These are phyloP conservation scores for Entomobrya multifasciata DNA, from an alignment of 2,888 invertebrate species.

Conservation along the genomic window DNA sequence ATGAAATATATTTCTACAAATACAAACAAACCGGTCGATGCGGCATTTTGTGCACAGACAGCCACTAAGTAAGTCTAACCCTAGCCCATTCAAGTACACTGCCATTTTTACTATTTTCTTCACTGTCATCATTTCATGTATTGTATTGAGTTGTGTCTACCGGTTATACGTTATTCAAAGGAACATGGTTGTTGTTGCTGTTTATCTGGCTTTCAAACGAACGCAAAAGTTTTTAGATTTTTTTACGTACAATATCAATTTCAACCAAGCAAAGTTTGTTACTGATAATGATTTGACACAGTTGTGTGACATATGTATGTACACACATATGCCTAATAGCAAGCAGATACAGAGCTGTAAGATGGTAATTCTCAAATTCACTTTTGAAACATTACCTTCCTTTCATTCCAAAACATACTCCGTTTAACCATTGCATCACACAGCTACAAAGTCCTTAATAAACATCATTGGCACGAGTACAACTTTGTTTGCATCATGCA, in stretches of 20 bases:
- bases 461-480: conserved; percentile 50
- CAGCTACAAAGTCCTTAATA: not conserved
- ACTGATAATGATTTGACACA: too few relatives aligned
- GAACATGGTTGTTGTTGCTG: not conserved
- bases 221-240: not conserved
- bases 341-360: not conserved
- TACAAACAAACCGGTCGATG: not conserved
- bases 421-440: not conserved
- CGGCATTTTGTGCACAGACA: conserved; percentile 4
- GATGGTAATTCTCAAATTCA: not conserved
- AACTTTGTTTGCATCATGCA: conserved; percentile 59
- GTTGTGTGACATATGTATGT: not conserved
- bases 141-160: not conserved
- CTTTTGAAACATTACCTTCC: conserved; percentile 57
- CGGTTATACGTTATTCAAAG: not conserved
- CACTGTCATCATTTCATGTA: conserved; percentile 49
- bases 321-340: too few relatives aligned
- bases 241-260: conserved; percentile 3
- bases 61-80: too few relatives aligned
- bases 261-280: not conserved
- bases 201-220: not conserved
- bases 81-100: conserved; percentile 32
- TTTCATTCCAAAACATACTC: conserved; percentile 7
- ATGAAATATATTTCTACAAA: not conserved
- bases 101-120: conserved; percentile 21